A percentile compares a stretch with the other conserved stretches of the same genome.
phyloP scores from a whole-genome alignment of 2,113 vertebrate species.

The Calypte anna region DNA sequence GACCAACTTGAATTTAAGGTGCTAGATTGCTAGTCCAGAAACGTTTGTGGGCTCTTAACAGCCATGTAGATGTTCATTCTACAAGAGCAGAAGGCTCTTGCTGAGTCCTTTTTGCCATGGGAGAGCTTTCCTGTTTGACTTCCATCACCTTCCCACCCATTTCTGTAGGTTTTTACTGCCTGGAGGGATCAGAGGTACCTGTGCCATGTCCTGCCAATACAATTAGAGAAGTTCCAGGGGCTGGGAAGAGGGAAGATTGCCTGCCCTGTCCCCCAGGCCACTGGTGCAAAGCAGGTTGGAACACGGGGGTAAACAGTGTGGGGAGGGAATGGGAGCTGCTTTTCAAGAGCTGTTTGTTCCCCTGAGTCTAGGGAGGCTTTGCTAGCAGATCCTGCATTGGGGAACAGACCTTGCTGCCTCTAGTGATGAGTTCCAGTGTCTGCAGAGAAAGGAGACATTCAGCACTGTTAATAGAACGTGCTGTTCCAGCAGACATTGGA shows the following conservation, averaged over 20 bases:
- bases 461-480: too few species aligned
- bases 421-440: neutral
- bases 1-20: neutral
- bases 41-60: neutral
- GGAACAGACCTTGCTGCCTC: neutral
- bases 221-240: slow-evolving; percentile 74
- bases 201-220: slow-evolving; percentile 83
- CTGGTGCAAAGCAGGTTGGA: slow-evolving; percentile 87
- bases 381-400: fast-evolving
- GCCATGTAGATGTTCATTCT: neutral
- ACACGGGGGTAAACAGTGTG: fast-evolving
- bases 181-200: slow-evolving; percentile 80
- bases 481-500: neutral
- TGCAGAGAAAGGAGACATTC: neutral
- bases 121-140: neutral
- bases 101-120: neutral
- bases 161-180: slow-evolving; percentile 86
- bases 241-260: slow-evolving; percentile 80
- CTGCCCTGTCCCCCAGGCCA: slow-evolving; percentile 80
- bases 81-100: neutral
- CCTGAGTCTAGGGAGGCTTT: neutral
- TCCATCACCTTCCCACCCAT: neutral
- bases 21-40: neutral
- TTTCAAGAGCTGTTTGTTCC: fast-evolving
- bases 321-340: neutral